Evolutionary conservation across 2,113 vertebrate genomes (phyloP), one percentile per base, ranked within the genome.

Genomic region (Elaphurus davidianus): DNA sequence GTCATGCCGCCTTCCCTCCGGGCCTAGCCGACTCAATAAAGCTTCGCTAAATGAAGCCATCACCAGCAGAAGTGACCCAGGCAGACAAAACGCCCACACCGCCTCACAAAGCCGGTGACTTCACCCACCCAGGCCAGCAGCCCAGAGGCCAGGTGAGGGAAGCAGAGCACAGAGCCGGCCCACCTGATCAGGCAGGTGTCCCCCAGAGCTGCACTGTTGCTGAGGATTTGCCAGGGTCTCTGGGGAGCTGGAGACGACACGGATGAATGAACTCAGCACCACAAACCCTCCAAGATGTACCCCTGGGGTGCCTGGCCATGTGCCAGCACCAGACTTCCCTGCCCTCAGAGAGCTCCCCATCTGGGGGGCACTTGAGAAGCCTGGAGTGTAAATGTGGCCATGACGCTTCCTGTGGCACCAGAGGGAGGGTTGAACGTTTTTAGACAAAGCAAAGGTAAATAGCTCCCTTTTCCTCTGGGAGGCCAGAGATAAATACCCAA

Each of bases 11-110:
- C 88, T 93, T 91, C 95, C 91, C 94, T 93, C 4, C 0, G 28
- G 90, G 92, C 87, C 84, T 50, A 33, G 78, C 50, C 62, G 27
- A 88, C 87, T 95, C 93, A 71, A 28, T 81, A 64, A 43, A 52
- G 92, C 94, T 96, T 84, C 52, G 81, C 92, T 94, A 94, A 96
- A 96, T 64, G 96, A 97, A 98, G 89, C 87, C 45, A 43, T 91
- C 95, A 60, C 16, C 10, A 54, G 89, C 60, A 89, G 86, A 89
- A 96, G 78, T 59, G 97, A 67, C 89, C 97, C 87, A 67, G 74
- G 79, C 89, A 91, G 59, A 85, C 40, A 25, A 16, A 45, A 67
- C 6, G 0, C 92, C 82, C 82, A 90, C 15, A 1, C 28, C 50
- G 21, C 67, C 83, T 28, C 82, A 57, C 83, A 90, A 36, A 81